phyloP scores from a whole-genome alignment of 2,797 vertebrate genomes.

The Malacoraja senta region DNA sequence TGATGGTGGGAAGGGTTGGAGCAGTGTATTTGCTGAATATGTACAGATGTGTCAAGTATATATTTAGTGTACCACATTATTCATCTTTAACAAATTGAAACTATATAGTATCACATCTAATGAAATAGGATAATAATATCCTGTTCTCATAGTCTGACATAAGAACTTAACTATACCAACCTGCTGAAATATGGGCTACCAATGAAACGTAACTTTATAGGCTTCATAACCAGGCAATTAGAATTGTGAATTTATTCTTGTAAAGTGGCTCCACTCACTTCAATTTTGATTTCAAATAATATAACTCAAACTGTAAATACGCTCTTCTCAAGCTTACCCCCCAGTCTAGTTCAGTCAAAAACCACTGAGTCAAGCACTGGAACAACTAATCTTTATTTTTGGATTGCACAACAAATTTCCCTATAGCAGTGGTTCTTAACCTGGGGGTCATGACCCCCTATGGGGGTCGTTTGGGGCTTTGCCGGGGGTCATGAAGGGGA shows the following conservation, averaged over 20 bases:
- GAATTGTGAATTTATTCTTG: neutral
- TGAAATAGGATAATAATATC: neutral
- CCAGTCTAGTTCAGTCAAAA: neutral
- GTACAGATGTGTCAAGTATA: neutral
- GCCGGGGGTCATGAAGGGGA: too few relatives aligned
- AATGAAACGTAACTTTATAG: neutral
- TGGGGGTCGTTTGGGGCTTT: too few relatives aligned
- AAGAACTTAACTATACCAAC: neutral
- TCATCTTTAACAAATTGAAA: neutral
- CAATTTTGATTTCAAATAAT: neutral
- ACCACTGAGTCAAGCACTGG: too few relatives aligned
- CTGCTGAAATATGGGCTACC: neutral
- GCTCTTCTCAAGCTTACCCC: too few relatives aligned
- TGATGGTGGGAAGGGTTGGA: too few relatives aligned
- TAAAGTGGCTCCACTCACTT: neutral
- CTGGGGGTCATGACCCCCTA: too few relatives aligned
- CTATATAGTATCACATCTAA: neutral
- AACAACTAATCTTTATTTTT: too few relatives aligned
- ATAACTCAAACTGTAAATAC: neutral
- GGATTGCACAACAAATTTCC: too few relatives aligned
- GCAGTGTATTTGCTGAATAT: neutral
- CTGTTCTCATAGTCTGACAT: neutral
- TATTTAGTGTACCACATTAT: neutral
- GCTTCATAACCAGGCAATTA: neutral
- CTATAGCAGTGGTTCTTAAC: too few relatives aligned